Conservation (phyloP, 1,140 invertebrate species). For the Nixonia krombeini region DNA sequence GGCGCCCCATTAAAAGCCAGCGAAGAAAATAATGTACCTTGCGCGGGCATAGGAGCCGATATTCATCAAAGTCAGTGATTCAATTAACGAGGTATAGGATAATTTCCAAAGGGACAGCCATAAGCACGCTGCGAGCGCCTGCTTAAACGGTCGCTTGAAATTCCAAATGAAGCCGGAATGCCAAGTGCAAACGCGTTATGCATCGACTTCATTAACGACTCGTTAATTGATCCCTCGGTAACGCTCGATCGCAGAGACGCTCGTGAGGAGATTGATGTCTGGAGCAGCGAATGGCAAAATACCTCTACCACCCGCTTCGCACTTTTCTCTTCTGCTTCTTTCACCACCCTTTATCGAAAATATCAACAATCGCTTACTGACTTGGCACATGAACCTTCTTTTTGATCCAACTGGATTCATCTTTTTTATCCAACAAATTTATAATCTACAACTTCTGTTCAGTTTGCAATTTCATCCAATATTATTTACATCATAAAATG, state of each 20-base stretch:
- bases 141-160: constrained; percentile 22
- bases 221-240: constrained; percentile 38
- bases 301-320: too few species aligned
- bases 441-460: too few species aligned
- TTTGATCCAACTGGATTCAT: too few species aligned
- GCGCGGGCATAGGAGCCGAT: constrained; percentile 34
- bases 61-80: constrained; percentile 63
- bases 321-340: too few species aligned
- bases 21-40: constrained; percentile 49
- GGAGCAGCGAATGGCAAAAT: too few species aligned
- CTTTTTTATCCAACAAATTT: too few species aligned
- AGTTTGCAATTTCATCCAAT: too few species aligned
- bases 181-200: constrained; percentile 30
- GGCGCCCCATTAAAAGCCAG: constrained; percentile 26
- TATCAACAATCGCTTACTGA: too few species aligned
- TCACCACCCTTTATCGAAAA: too few species aligned
- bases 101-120: constrained; percentile 49
- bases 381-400: too few species aligned
- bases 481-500: too few species aligned
- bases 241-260: constrained; percentile 2
- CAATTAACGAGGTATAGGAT: constrained; percentile 56
- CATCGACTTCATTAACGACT: constrained; percentile 45
- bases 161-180: constrained; percentile 37
- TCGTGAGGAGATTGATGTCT: constrained; percentile 3
- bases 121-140: constrained; percentile 13